Conservation (phyloP, 2,888 invertebrate genomes). For the Bugula neritina region DNA sequence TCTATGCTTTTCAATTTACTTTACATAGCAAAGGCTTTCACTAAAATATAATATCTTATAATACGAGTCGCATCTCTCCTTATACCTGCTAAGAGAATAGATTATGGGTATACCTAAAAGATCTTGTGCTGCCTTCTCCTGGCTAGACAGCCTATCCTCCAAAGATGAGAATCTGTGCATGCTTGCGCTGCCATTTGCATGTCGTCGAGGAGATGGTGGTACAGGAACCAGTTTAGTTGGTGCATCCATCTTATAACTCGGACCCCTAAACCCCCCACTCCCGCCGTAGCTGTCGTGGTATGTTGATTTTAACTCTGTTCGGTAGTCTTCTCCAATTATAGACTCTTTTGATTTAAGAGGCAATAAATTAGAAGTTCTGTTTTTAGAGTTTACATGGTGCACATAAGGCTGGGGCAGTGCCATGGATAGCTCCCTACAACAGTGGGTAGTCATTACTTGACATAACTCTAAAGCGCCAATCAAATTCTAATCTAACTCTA, state of each 20-base stretch:
- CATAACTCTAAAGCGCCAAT: no score
- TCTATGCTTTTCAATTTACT: no score
- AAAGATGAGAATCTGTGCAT: slow-evolving; percentile 36
- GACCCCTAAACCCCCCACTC: slow-evolving; percentile 15
- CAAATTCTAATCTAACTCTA: no score
- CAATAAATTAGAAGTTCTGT: neutral
- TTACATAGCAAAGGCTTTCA: no score
- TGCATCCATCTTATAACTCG: neutral
- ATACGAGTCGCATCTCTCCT: no score
- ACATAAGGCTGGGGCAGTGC: neutral
- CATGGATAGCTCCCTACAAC: neutral
- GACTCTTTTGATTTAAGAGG: neutral
- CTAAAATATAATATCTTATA: no score
- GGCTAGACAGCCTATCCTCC: slow-evolving; percentile 43
- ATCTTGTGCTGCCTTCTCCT: slow-evolving; percentile 43
- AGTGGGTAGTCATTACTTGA: no score
- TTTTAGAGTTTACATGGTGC: neutral
- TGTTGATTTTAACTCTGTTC: neutral
- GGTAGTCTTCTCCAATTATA: neutral
- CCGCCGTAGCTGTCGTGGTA: slow-evolving; percentile 24
- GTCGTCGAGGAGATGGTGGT: neutral
- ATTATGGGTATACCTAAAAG: slow-evolving; percentile 47
- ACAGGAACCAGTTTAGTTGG: neutral
- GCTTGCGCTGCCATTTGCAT: neutral
- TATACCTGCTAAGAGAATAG: no score